These are phyloP conservation scores for zebrafish (Danio rerio) DNA, from an alignment of 2,113 vertebrate species.

Conservation along the genomic window DNA sequence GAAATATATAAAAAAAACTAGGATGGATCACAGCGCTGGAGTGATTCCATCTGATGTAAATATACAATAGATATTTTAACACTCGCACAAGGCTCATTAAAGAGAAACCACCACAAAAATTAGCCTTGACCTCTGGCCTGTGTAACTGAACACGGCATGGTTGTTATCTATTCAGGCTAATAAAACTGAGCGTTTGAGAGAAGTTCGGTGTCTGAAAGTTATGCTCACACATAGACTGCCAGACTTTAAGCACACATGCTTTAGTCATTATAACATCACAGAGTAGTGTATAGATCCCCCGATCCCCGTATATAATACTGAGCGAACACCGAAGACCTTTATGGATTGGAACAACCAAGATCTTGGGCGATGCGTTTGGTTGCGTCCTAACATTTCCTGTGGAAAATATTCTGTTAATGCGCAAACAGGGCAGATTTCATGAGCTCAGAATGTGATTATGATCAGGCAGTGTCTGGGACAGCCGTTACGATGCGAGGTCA, in stretches of 20 bases:
- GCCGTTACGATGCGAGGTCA: conserved; percentile 1
- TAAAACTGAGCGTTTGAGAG: neutral
- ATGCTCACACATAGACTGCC: neutral
- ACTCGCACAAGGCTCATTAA: neutral
- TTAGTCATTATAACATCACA: conserved; percentile 32
- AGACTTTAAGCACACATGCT: conserved; percentile 19
- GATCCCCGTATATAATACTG: conserved; percentile 19
- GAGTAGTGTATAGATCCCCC: conserved; percentile 21
- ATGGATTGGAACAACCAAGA: conserved; percentile 41
- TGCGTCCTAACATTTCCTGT: neutral
- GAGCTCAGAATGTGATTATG: conserved; percentile 15
- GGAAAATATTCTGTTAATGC: conserved; percentile 46
- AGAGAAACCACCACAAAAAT: neutral
- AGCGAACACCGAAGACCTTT: conserved; percentile 30
- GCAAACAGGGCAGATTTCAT: neutral
- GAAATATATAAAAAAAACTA: neutral
- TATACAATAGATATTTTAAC: neutral
- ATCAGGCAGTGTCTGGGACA: neutral
- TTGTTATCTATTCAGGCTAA: conserved; percentile 13
- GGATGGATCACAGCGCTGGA: neutral
- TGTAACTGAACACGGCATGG: neutral
- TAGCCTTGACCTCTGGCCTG: neutral
- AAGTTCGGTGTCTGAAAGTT: neutral
- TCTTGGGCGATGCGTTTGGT: conserved; percentile 4
- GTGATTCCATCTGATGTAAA: neutral